Evolutionary conservation across 1,140 invertebrate genomes (phyloP).

Genomic region (Ptiloglossa arizonensis): DNA sequence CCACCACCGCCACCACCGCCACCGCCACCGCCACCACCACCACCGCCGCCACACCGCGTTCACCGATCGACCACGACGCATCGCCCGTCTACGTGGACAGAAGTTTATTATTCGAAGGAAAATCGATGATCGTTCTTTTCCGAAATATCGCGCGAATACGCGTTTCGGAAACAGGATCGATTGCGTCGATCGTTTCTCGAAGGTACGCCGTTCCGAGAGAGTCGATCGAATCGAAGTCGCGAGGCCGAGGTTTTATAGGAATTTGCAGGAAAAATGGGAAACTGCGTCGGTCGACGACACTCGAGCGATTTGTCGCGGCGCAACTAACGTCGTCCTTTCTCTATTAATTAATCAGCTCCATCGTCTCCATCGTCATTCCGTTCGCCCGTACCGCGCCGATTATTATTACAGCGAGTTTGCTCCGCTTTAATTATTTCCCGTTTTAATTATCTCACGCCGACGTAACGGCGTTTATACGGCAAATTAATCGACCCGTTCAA

Average conservation of each 20-base stretch:
- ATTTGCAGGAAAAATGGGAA: background rate
- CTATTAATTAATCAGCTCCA: background rate
- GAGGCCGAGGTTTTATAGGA: no score
- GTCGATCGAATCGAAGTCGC: no score
- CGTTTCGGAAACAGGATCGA: no score
- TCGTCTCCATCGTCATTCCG: background rate
- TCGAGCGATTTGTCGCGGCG: background rate
- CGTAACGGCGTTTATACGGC: constrained; percentile 1
- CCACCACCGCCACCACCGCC: background rate
- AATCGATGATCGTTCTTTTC: constrained; percentile 2
- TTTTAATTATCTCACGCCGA: constrained; percentile 14
- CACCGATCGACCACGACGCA: constrained; percentile 7
- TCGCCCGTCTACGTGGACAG: background rate
- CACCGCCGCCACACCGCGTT: background rate
- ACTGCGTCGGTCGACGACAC: background rate
- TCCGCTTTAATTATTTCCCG: constrained; percentile 14
- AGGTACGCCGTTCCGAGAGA: no score
- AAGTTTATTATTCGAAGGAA: background rate
- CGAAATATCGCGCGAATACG: no score
- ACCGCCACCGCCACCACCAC: no score
- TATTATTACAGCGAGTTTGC: constrained; percentile 15
- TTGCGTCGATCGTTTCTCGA: no score
- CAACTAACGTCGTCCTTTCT: background rate
- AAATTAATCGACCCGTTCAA: constrained; percentile 17
- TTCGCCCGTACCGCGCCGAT: background rate